Percentiles rank a stretch among this genome's conserved stretches.
These are phyloP conservation scores for Xylota segnis DNA, from an alignment of 2,888 invertebrate genomes.

Conservation along the genomic window DNA sequence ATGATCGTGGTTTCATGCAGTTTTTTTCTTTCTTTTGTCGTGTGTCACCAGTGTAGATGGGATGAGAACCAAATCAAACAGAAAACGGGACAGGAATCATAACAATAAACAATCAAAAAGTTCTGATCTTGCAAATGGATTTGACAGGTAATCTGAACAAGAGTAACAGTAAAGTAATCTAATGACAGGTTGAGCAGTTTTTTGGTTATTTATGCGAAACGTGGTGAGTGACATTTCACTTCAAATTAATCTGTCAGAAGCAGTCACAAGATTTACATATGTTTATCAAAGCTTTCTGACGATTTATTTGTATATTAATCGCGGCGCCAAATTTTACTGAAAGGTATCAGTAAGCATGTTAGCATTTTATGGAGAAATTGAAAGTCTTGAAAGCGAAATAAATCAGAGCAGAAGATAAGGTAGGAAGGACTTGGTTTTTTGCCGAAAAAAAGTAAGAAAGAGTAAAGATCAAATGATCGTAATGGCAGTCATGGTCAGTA, in stretches of 20 bases:
- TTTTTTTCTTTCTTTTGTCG: conserved; percentile 3
- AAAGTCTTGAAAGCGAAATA: neutral
- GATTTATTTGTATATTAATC: conserved; percentile 17
- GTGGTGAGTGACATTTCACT: conserved; percentile 12
- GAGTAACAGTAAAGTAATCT: conserved; percentile 51
- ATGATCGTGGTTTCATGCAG: conserved; percentile 16
- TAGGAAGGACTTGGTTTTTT: neutral
- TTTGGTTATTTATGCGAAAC: conserved; percentile 42
- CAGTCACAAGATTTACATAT: conserved; percentile 13
- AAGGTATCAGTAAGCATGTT: conserved; percentile 23
- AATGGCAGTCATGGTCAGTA: no score
- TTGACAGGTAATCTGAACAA: conserved; percentile 58
- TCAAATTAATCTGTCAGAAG: conserved; percentile 40
- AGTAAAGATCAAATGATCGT: no score
- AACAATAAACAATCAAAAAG: conserved; percentile 30
- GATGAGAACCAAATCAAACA: conserved; percentile 25
- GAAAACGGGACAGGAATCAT: conserved; percentile 25
- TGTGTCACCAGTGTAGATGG: neutral
- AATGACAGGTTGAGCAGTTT: conserved; percentile 2
- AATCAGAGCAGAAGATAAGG: neutral
- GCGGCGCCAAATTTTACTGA: conserved; percentile 48
- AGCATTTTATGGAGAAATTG: neutral
- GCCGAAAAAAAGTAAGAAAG: neutral
- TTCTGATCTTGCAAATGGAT: conserved; percentile 35
- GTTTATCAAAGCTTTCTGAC: conserved; percentile 9